Evolutionary conservation across 1,140 invertebrate genomes (phyloP), one percentile per base, ranked within the genome.

Genomic region (Linepithema humile): DNA sequence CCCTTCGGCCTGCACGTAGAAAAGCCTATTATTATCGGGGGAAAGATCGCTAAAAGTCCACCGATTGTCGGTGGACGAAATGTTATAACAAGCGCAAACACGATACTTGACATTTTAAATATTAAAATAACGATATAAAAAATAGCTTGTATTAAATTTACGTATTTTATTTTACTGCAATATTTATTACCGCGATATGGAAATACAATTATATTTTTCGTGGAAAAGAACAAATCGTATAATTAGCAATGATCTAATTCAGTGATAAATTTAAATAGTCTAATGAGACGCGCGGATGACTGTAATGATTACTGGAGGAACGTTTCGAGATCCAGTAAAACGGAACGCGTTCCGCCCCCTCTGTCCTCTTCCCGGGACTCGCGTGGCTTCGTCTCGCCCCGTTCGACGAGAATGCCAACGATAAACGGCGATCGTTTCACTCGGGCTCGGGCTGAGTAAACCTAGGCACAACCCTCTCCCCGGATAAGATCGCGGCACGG

Each of bases 401-500:
- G 32, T 15, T 10, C 73, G n/a, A 48, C 40, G 73, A 43, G 50
- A 80, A 73, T 64, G 82, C 72, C 70, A 17, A 72, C 65, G 83
- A 88, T 88, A 88, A 88, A 85, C 87, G 86, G 82, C 55, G 87
- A 88, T 88, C 86, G 86, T 88, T 85, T 85, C 73, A 45, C 67
- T 64, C 82, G 38, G 74, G 53, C 59, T 73, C 15, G 43, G 82
- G 38, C 85, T 83, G 86, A 88, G 86, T 67, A 88, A 88, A 88
- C 83, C 86, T 88, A 88, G 87, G 83, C 86, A 83, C 87, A 85
- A 88, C 82, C 86, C 87, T 88, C 62, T 65, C n/a, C 6, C 75
- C 53, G 86, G 87, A 88, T 88, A 88, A 88, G 87, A 88, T 88
- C 87, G 87, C 86, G 87, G 86, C 83, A 62, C 74, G 84, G 87